These are phyloP conservation scores for Euwallacea fornicatus DNA, from an alignment of 1,140 invertebrate species.

Conservation along the genomic window DNA sequence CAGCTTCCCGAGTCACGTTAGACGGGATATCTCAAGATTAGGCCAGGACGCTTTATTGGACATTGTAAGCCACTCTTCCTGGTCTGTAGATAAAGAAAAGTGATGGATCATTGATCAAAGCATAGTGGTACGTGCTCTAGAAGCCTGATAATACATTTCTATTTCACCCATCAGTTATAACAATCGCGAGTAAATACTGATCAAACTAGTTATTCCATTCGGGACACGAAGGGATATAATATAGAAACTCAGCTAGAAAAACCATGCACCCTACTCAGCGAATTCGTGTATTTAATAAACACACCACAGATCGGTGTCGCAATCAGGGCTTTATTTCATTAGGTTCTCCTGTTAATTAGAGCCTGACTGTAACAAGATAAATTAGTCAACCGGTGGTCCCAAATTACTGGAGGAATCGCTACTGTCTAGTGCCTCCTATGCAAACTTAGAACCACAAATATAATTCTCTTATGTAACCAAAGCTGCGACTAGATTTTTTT, in stretches of 20 bases:
- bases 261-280: too few relatives aligned
- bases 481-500: too few relatives aligned
- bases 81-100: slow-evolving; percentile 43
- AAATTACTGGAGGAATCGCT: slow-evolving; percentile 9
- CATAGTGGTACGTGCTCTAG: slow-evolving; percentile 7
- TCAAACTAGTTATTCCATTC: too few relatives aligned
- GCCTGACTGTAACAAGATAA: slow-evolving; percentile 28
- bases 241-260: too few relatives aligned
- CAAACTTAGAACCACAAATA: neutral
- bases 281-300: slow-evolving; percentile 31
- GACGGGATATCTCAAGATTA: slow-evolving; percentile 43
- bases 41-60: slow-evolving; percentile 48
- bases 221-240: too few relatives aligned
- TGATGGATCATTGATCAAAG: slow-evolving; percentile 30
- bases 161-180: too few relatives aligned
- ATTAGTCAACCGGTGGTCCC: slow-evolving; percentile 19
- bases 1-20: slow-evolving; percentile 41
- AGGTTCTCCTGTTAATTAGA: slow-evolving; percentile 28
- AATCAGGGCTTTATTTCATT: slow-evolving; percentile 35
- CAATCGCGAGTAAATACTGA: too few relatives aligned
- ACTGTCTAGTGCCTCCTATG: neutral
- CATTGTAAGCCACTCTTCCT: slow-evolving; percentile 46
- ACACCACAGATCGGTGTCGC: slow-evolving; percentile 33
- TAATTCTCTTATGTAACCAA: neutral
- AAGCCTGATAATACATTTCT: neutral